Evolutionary conservation across 2,113 vertebrate genomes (phyloP).

Genomic region (Myodes glareolus): DNA sequence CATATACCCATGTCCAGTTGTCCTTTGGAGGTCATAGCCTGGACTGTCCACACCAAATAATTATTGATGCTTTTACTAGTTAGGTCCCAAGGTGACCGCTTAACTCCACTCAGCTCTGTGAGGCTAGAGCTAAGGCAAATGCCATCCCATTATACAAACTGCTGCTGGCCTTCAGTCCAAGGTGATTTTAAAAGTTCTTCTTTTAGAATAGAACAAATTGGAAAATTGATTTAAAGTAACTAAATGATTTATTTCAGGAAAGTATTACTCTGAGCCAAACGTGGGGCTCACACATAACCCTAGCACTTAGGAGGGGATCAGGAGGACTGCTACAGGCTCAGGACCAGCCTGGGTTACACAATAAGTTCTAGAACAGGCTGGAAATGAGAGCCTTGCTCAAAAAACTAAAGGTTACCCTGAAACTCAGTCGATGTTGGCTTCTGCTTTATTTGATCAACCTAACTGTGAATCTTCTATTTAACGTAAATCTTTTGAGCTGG

Average conservation of each 20-base stretch:
- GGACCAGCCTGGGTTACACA: not conserved
- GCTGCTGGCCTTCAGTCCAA: not conserved
- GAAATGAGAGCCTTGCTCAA: too few species aligned
- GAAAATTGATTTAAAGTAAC: conserved; percentile 24
- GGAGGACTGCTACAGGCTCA: too few species aligned
- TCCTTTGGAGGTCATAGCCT: not conserved
- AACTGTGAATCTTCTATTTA: not conserved
- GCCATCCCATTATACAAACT: not conserved
- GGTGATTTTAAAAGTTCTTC: not conserved
- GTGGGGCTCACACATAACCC: too few species aligned
- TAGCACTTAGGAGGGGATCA: too few species aligned
- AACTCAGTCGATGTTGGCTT: not conserved
- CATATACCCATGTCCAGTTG: not conserved
- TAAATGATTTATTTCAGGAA: not conserved
- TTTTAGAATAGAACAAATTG: not conserved
- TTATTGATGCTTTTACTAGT: not conserved
- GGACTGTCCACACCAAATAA: not conserved
- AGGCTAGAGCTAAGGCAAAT: not conserved
- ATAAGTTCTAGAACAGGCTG: not conserved
- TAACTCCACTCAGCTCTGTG: not conserved
- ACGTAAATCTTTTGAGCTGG: not conserved
- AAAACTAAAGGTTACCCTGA: not conserved
- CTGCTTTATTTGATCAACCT: not conserved
- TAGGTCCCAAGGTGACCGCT: not conserved
- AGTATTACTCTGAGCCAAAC: not conserved